Evolutionary conservation across 2,888 invertebrate species (phyloP).

Genomic region (Epinotia demarniana): DNA sequence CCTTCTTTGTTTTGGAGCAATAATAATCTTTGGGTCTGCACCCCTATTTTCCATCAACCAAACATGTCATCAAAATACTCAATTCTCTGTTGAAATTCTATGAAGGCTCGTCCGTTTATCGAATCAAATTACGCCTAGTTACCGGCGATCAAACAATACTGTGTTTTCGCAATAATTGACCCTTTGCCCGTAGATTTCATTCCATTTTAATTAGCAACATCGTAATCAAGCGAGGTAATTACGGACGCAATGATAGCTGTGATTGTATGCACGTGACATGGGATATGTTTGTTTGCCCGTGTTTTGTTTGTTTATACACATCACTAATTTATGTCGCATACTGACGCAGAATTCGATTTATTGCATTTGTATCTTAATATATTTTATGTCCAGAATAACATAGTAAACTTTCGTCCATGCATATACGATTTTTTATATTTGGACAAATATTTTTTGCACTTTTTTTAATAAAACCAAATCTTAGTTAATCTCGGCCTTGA

Average conservation of each 20-base stretch:
- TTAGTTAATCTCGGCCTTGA: no score
- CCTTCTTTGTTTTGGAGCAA: no score
- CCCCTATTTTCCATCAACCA: no score
- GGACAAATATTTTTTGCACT: no score
- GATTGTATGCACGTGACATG: constrained; percentile 15
- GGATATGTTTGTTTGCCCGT: not conserved
- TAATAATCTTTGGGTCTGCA: no score
- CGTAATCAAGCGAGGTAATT: constrained; percentile 14
- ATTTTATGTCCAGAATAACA: no score
- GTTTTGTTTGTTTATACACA: constrained; percentile 6
- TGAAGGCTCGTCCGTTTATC: not conserved
- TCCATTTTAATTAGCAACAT: constrained; percentile 1
- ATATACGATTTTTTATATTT: no score
- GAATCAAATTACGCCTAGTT: constrained; percentile 1
- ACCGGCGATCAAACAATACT: not conserved
- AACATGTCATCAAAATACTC: no score
- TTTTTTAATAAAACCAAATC: no score
- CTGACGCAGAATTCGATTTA: not conserved
- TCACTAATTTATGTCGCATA: not conserved
- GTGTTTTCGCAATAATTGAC: not conserved
- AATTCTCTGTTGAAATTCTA: not conserved
- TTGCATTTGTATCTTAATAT: not conserved
- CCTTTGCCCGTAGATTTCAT: not conserved
- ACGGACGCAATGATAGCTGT: not conserved
- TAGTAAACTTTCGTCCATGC: no score